phyloP scores from a whole-genome alignment of 2,888 invertebrate species.

The Sicus ferrugineus region DNA sequence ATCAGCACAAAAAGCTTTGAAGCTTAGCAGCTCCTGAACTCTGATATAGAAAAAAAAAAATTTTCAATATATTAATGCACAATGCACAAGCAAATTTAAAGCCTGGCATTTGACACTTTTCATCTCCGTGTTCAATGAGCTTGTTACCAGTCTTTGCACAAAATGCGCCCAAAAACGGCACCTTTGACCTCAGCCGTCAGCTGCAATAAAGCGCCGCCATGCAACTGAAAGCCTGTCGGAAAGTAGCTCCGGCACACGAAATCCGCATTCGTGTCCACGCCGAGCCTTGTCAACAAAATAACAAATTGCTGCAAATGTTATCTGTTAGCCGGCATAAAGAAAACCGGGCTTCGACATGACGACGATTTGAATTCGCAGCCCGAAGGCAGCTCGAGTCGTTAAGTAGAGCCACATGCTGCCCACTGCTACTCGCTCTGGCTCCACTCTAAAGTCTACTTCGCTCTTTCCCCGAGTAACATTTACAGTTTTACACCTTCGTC shows the following conservation, averaged over 20 bases:
- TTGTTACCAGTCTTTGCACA: slow-evolving; percentile 31
- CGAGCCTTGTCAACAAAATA: slow-evolving; percentile 39
- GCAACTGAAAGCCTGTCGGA: slow-evolving; percentile 36
- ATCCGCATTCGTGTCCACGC: slow-evolving; percentile 22
- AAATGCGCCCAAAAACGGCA: slow-evolving; percentile 54
- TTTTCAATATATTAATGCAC: too few species aligned
- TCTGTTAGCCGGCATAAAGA: slow-evolving; percentile 13
- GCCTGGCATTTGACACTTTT: background rate
- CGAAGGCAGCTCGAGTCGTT: slow-evolving; percentile 12
- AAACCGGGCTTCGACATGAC: slow-evolving; percentile 4
- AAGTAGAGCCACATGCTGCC: background rate
- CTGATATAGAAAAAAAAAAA: too few species aligned
- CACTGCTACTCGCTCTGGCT: background rate
- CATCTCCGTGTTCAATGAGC: slow-evolving; percentile 21
- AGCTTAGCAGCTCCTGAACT: too few species aligned
- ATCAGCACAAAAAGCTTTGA: too few species aligned
- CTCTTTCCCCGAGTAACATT: slow-evolving; percentile 43
- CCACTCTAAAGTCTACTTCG: slow-evolving; percentile 35
- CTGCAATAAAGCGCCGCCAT: slow-evolving; percentile 42
- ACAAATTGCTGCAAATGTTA: slow-evolving; percentile 21
- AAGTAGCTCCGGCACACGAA: slow-evolving; percentile 26
- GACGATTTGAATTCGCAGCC: slow-evolving; percentile 12
- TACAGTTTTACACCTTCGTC: slow-evolving; percentile 39
- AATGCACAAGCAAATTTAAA: too few species aligned
- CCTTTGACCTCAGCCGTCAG: slow-evolving; percentile 57